Evolutionary conservation across 1,140 invertebrate genomes (phyloP), one percentile per base, ranked within the genome.

Genomic region (Drosophila suzukii): DNA sequence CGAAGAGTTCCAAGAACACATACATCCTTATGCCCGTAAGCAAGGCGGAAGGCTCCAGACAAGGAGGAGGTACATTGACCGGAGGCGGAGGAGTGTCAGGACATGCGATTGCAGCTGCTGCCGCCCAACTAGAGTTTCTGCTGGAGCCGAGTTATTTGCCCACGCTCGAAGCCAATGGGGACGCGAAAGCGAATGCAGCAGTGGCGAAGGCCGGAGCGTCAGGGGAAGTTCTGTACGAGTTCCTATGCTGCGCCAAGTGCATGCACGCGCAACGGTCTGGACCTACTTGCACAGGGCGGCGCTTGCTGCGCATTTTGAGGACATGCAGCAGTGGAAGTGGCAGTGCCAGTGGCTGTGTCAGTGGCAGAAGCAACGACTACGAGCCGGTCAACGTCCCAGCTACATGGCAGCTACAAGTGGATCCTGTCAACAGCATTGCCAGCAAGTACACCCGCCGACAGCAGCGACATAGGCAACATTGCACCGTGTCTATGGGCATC

Each of bases 201-300:
- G 46, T 15, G n/a, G 41, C 13, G 1, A 47, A 17, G 7, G 68
- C 32, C 6, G 62, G 27, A 2, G 73, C 30, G 27, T 54, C 51
- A 4, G 75, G 77, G 27, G 92, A 92, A 39, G 75, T 92, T 49
- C 68, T 92, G 20, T 92, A 92, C 59, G 92, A 92, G 72, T 92
- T 92, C 57, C 54, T 92, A 11, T 92, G 92, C 65, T 92, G 92
- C 70, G 92, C 91, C 53, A 92, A 91, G 73, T 92, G 92, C 55
- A 90, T 92, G 79, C 92, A 92, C 71, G 91, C 91, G 50, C 77
- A 80, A 38, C 82, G 78, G n/a, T 49, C 68, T 13, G 59, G 75
- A 17, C 70, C 58, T 32, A 78, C 59, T 15, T 90, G 85, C 53
- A 58, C 59, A 13, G 66, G 70, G 6, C 71, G 73, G 6, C 65